Conservation (phyloP, 1,140 invertebrate species). For the Idris sp. region DNA sequence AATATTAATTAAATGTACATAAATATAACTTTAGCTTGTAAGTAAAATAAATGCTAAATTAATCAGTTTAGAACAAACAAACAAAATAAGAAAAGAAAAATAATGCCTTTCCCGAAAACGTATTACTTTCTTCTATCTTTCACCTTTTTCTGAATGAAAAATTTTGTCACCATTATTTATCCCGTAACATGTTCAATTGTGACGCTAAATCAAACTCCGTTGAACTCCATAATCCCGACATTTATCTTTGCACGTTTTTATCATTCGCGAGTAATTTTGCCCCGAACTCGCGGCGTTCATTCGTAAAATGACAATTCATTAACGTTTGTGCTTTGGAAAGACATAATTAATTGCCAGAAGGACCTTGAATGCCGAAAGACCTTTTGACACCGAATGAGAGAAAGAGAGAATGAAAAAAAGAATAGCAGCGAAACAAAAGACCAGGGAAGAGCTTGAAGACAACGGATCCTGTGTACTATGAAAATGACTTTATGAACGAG, state of each 20-base stretch:
- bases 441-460: slow-evolving; percentile 31
- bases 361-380: slow-evolving; percentile 40
- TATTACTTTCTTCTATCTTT: no score
- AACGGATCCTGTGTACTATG: slow-evolving; percentile 55
- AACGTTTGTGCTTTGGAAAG: slow-evolving; percentile 13
- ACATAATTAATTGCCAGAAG: slow-evolving; percentile 52
- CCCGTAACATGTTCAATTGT: slow-evolving; percentile 7
- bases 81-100: no score
- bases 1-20: no score
- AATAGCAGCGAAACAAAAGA: not conserved
- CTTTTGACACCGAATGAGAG: no score
- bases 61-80: no score
- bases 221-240: slow-evolving; percentile 39
- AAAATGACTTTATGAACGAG: slow-evolving; percentile 66
- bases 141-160: no score
- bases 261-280: no score
- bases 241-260: slow-evolving; percentile 32
- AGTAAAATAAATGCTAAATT: no score
- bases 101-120: no score
- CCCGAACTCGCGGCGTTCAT: slow-evolving; percentile 21
- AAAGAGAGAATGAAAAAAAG: no score
- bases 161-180: slow-evolving; percentile 33
- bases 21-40: no score
- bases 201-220: slow-evolving; percentile 27
- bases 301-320: slow-evolving; percentile 50